phyloP scores from a whole-genome alignment of 2,797 vertebrate species.

The Apogon hyalosoma region DNA sequence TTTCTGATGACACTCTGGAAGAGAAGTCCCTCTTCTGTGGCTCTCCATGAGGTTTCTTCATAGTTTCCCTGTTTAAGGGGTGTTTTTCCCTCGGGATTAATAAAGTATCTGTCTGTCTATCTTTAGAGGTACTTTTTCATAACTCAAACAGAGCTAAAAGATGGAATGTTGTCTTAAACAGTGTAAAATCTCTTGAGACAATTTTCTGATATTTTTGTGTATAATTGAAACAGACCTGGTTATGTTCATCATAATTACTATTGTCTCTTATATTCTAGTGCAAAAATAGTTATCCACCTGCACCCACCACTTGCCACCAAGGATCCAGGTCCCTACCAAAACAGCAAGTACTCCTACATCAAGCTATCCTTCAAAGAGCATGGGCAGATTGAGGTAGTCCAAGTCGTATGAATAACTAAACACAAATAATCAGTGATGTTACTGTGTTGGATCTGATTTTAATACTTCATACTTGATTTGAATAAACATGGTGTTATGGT shows the following conservation, averaged over 20 bases:
- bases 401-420: background rate
- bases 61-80: no score
- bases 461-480: background rate
- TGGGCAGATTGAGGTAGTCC: slow-evolving; percentile 94
- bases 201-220: no score
- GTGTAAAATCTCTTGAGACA: no score
- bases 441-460: background rate
- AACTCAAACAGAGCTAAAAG: no score
- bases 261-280: slow-evolving; percentile 79
- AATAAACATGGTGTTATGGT: slow-evolving; percentile 10
- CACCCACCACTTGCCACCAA: slow-evolving; percentile 88
- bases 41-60: no score
- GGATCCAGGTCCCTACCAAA: slow-evolving; percentile 95
- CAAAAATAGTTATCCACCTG: slow-evolving; percentile 97
- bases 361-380: slow-evolving; percentile 98
- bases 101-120: no score
- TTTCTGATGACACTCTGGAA: no score
- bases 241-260: background rate
- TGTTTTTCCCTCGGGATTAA: no score
- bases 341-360: slow-evolving; percentile 93
- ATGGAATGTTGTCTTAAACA: no score
- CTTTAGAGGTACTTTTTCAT: no score
- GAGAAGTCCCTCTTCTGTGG: no score
- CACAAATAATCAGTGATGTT: background rate
- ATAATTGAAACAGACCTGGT: no score